A percentile compares a stretch with the other conserved stretches of the same genome.
Evolutionary conservation across 2,797 vertebrate genomes (phyloP).

Genomic region (Molothrus ater): DNA sequence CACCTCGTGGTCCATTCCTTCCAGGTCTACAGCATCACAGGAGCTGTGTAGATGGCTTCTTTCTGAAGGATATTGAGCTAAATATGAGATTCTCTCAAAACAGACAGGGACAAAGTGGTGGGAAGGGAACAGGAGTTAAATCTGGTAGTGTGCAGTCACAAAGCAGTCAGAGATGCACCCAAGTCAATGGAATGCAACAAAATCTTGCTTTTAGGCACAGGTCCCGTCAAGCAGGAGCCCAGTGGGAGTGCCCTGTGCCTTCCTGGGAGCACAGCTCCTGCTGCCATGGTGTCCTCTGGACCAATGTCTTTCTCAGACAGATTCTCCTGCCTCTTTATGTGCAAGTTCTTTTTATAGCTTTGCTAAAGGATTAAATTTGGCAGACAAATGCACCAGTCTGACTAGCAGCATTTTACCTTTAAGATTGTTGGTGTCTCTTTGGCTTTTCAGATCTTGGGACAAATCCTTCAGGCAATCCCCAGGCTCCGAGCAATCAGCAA

Average conservation of each 20-base stretch:
- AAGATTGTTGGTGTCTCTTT: background rate
- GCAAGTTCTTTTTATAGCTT: background rate
- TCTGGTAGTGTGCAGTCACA: background rate
- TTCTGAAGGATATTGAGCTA: background rate
- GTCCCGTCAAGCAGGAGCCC: too few species aligned
- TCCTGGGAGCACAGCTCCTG: background rate
- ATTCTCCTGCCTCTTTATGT: background rate
- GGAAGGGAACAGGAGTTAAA: background rate
- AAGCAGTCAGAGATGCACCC: background rate
- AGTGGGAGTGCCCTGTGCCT: too few species aligned
- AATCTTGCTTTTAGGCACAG: background rate
- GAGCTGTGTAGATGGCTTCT: background rate
- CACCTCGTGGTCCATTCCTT: background rate
- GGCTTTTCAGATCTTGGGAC: background rate
- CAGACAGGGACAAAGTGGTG: background rate
- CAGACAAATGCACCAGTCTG: background rate
- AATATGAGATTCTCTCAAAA: background rate
- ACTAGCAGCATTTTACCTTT: background rate
- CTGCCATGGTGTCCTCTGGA: background rate
- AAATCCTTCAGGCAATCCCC: background rate
- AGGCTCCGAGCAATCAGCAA: background rate
- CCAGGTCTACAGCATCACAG: background rate
- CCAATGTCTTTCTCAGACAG: background rate
- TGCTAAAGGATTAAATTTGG: background rate
- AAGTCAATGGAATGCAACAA: background rate